Base-by-base conservation (phyloP, 2,797 vertebrate species). In the Crocidura indochinensis region DNA sequence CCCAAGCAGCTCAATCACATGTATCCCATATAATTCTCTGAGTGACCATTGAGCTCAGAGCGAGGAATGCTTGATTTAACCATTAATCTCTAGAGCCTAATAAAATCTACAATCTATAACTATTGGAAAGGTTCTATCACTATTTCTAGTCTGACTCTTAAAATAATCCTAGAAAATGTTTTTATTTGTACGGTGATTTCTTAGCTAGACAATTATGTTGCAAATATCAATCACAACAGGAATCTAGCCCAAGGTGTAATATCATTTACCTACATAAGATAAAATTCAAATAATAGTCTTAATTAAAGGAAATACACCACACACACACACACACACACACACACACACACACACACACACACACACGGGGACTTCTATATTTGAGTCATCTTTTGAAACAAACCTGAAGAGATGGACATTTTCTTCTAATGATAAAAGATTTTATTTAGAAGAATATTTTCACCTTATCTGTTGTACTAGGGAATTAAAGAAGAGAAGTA, bases 291-390 rank as follows among this genome's bases (percentile, higher is more conserved):
- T 31, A 73, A 68, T 8, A 3, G 67, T 64, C 31, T 38, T 51
- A 91, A 84, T 75, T 72, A 92, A 91, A 95, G 8, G 26, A 72
- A 88, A 67, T 2, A 38, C 80, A 78, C 15, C 15, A 64, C 20
- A 64, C 38, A 38, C 38, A 38, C 38, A 38, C 38, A 38, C 7
- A 8, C 65, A 65, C 81, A 44, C 26, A 29, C 6, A 56, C 68
- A 89, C 24, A 73, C 6, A 47, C 5, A 10, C 65, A 38, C 38
- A 69, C 84, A 47, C 26, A 44, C 6, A 65, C 68, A 89, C 24
- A 73, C 6, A 47, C 7, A 10, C 65, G 65, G 47, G 46, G 82
- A 65, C 38, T 77, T 87, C 51, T 6, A 82, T 11, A 82, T 68
- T 10, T 31, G 24, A 84, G 31, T 82, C 24, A 62, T 85, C 44